These are phyloP conservation scores for Nephrotoma appendiculata DNA, from an alignment of 2,888 invertebrate species.

Conservation along the genomic window DNA sequence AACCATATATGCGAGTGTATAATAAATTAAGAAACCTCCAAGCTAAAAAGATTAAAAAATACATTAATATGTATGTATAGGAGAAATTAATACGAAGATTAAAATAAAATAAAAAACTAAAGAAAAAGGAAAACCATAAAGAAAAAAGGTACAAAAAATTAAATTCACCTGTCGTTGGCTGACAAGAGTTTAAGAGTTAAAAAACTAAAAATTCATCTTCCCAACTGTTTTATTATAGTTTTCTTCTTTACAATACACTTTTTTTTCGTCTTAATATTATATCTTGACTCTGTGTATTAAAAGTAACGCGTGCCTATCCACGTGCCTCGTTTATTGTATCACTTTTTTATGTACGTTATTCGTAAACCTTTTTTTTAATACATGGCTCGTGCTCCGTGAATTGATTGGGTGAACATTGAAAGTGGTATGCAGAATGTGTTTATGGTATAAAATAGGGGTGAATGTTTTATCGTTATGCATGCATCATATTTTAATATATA, in stretches of 20 bases:
- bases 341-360: background rate
- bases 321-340: background rate
- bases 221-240: background rate
- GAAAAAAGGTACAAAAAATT: background rate
- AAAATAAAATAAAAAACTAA: background rate
- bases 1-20: background rate
- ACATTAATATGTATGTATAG: background rate
- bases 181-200: background rate
- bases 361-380: background rate
- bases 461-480: background rate
- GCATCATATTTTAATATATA: background rate
- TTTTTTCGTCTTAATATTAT: background rate
- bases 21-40: background rate
- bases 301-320: constrained; percentile 2
- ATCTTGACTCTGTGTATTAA: background rate
- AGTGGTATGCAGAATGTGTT: background rate
- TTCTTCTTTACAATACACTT: background rate
- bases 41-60: background rate
- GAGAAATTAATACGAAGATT: background rate
- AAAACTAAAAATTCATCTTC: background rate
- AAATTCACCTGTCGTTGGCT: background rate
- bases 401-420: background rate
- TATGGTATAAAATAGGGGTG: background rate
- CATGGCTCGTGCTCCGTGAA: background rate
- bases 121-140: background rate